These are phyloP conservation scores for Pheucticus melanocephalus DNA, from an alignment of 2,113 vertebrate genomes.

Conservation along the genomic window DNA sequence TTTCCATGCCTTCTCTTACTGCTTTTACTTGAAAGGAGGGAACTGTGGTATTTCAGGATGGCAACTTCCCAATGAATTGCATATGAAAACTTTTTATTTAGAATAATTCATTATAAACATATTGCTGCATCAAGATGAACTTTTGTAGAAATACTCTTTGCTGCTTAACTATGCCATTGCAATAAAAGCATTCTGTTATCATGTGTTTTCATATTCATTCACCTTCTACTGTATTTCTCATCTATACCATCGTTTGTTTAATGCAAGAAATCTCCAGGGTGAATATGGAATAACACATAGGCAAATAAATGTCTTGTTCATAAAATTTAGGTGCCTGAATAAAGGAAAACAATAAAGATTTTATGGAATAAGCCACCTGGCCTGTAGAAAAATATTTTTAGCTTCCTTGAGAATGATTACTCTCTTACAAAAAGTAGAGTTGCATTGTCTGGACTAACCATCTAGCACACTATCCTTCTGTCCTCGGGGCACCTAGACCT, in stretches of 20 bases:
- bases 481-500: neutral
- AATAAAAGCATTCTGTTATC: neutral
- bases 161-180: neutral
- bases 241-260: neutral
- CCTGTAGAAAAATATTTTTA: neutral
- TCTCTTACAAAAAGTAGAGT: neutral
- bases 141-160: neutral
- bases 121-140: neutral
- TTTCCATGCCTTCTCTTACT: neutral
- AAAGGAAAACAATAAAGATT: neutral
- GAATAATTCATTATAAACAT: neutral
- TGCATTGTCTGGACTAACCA: neutral
- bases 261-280: neutral
- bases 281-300: neutral
- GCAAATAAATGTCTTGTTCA: neutral
- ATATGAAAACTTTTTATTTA: neutral
- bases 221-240: neutral
- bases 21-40: neutral
- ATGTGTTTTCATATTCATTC: neutral
- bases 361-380: neutral
- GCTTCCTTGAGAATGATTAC: neutral
- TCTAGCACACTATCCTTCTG: neutral
- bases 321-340: neutral
- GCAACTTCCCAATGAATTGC: neutral
- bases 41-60: neutral